A percentile compares a stretch with the other conserved stretches of the same genome.
Conservation (phyloP, 64 coral and sea anemone species). For the Montipora cactus region DNA sequence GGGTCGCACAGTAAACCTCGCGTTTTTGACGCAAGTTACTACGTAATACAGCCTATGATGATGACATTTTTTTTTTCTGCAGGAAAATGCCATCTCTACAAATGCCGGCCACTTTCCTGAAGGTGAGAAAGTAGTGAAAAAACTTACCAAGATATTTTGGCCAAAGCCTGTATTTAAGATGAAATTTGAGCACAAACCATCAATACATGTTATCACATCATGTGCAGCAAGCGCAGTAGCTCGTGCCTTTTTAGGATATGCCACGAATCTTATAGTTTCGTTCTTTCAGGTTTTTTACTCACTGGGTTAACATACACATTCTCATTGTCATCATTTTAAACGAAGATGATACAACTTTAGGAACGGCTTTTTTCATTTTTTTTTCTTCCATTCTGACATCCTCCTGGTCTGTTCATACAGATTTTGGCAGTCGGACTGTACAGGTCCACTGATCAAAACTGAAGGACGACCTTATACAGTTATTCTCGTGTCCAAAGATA, state of each 20-base stretch:
- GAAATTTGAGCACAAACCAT: no score
- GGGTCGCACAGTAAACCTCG: no score
- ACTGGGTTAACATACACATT: neutral
- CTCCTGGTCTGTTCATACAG: neutral
- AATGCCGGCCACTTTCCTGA: no score
- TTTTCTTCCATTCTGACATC: neutral
- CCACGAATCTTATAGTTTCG: neutral
- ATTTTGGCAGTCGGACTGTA: neutral
- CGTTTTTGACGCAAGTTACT: no score
- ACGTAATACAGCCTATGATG: no score
- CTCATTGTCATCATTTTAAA: neutral
- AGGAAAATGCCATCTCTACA: no score
- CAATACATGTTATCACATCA: neutral
- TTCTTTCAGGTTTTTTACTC: neutral
- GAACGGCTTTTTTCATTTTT: neutral
- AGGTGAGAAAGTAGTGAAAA: no score
- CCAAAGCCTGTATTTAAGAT: no score
- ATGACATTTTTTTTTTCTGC: no score
- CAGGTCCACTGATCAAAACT: neutral
- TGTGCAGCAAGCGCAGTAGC: neutral
- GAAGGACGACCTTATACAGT: neutral
- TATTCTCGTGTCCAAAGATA: slow-evolving; percentile 1
- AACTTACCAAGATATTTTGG: no score
- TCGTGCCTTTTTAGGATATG: neutral
- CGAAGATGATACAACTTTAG: neutral